A percentile compares a stretch with the other conserved stretches of the same genome.
phyloP scores from a whole-genome alignment of 35 echinoderm and acorn worm species.

The Heliocidaris erythrogramma region DNA sequence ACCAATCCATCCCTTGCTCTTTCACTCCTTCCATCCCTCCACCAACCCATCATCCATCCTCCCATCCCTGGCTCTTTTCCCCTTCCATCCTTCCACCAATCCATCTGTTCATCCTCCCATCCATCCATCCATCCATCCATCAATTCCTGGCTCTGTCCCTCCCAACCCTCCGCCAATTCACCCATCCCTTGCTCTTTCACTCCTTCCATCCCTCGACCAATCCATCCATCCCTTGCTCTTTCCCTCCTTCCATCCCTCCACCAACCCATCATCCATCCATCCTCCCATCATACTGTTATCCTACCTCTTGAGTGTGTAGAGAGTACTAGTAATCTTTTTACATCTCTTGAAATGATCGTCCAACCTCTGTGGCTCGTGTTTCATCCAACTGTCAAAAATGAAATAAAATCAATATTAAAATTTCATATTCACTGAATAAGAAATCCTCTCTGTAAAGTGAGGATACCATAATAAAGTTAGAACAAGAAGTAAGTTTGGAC shows the following conservation, averaged over 20 bases:
- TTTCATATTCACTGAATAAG: neutral
- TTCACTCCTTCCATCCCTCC: neutral
- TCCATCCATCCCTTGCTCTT: neutral
- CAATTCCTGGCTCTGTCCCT: too few species aligned
- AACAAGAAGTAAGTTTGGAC: too few species aligned
- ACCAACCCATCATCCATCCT: neutral
- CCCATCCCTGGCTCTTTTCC: neutral
- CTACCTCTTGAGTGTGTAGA: slow-evolving; percentile 94
- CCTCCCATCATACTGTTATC: neutral
- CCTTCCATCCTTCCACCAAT: neutral
- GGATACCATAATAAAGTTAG: too few species aligned
- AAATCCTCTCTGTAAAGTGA: too few species aligned
- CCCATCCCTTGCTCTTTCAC: neutral
- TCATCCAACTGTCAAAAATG: slow-evolving; percentile 76
- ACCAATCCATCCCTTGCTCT: neutral
- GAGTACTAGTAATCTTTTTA: slow-evolving; percentile 92
- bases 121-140: too few species aligned
- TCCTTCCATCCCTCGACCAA: neutral
- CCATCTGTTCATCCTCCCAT: neutral
- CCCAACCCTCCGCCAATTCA: neutral
- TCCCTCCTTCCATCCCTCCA: neutral
- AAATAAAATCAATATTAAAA: neutral
- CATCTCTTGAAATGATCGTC: slow-evolving; percentile 90
- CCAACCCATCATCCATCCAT: neutral
- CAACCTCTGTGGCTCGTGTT: slow-evolving; percentile 82